Evolutionary conservation across 2,113 vertebrate species (phyloP), one percentile per base, ranked within the genome.

Genomic region (Boleophthalmus pectinirostris): DNA sequence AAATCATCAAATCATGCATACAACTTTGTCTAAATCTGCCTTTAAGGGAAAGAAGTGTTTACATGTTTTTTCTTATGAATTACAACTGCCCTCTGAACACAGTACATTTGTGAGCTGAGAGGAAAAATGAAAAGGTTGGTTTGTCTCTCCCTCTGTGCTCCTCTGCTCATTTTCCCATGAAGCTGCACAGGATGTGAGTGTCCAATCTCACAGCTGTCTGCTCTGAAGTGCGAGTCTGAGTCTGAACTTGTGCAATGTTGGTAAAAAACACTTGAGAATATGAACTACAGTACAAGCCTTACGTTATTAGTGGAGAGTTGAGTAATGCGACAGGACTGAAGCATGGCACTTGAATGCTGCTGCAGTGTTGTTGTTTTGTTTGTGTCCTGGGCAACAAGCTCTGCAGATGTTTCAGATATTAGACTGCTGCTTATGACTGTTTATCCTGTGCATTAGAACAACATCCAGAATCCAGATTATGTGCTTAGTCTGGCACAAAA

Each of bases 121-220:
- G 33, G 13, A 14, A 15, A 57, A 57, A 57, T 57, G 21, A 13
- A 57, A 13, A 57, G 11, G 21, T 46, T 51, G 35, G 46, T 14
- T 74, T 56, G 16, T 65, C 53, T 21, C 8, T 61, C 7, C 58
- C 58, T 43, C 16, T 54, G 8, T 25, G 56, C 3, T 75, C 63
- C 70, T 38, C 25, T 61, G 67, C 74, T 68, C 16, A 66, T 84
- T 84, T 87, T 77, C 35, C 75, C 70, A 70, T 78, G 72, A 86
- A 88, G 84, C 83, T 82, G 82, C 51, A 75, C 84, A 84, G 87
- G 86, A 90, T 87, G 79, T 82, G 81, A 82, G 20, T 67, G 72
- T 81, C 82, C 74, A 79, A n/a, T 73, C 60, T 58, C 76, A 69
- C 79, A 70, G 82, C 84, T 85, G 84, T 91, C 83, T 78, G 69